Percentiles rank a stretch among this genome's conserved stretches.
These are phyloP conservation scores for Temnopleurus reevesii DNA, from an alignment of 53 echinoderm and acorn worm genomes.

Conservation along the genomic window DNA sequence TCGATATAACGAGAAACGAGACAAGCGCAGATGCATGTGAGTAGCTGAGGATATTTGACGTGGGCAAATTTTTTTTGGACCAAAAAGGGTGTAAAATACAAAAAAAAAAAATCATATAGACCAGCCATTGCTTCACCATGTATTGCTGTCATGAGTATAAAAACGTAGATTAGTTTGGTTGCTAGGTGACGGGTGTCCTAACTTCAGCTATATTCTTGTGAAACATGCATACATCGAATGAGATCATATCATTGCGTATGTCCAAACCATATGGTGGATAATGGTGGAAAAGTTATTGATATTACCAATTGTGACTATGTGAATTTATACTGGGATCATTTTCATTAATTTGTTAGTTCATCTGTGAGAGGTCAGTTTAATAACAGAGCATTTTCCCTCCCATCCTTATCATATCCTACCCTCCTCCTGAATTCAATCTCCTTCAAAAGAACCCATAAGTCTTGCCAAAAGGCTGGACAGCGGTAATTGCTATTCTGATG, in stretches of 20 bases:
- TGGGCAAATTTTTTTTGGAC: conserved; percentile 34
- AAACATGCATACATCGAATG: not conserved
- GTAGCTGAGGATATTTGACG: conserved; percentile 37
- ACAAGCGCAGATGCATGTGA: conserved; percentile 64
- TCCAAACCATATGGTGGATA: not conserved
- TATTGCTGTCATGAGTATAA: conserved; percentile 27
- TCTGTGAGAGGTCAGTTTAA: not conserved
- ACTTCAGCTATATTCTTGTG: conserved; percentile 9
- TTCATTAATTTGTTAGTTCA: not conserved
- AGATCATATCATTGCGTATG: not conserved
- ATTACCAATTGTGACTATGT: conserved; percentile 29
- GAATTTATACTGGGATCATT: conserved; percentile 23
- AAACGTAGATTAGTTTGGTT: not conserved
- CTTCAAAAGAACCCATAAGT: too few relatives aligned
- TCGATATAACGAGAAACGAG: conserved; percentile 55
- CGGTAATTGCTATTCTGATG: too few relatives aligned
- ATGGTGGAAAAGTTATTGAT: not conserved
- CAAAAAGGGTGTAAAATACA: not conserved
- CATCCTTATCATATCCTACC: not conserved
- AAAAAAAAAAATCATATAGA: conserved; percentile 13
- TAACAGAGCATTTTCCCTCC: not conserved
- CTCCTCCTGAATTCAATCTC: not conserved
- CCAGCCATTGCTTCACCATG: conserved; percentile 23
- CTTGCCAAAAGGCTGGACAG: too few relatives aligned
- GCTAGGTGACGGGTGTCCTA: conserved; percentile 22